Base-by-base conservation (phyloP, 2,888 invertebrate species). In the Brassicogethes aeneus region DNA sequence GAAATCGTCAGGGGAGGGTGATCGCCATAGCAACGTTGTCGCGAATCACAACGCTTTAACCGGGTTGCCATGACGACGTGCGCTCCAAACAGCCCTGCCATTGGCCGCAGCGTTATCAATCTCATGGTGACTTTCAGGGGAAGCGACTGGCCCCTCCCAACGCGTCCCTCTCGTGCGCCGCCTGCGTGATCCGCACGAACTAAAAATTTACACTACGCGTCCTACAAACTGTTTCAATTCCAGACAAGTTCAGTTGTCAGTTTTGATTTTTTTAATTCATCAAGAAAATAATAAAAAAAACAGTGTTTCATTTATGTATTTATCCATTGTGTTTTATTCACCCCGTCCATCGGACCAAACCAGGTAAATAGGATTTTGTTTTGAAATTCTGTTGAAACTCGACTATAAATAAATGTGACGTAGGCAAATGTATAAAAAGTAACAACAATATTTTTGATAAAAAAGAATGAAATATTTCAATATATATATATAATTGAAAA, bases 1-100 rank as follows among this genome's bases (percentile, higher is more conserved):
- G 52, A 56, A 55, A 59, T 54, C 47, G 55, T 48, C 56, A 60
- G 58, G 62, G 62, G 62, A 56, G 59, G 59, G 51, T 46, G 50
- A 56, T 59, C 54, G 54, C 60, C 62, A 62, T 62, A 50, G 59
- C 45, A 51, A 62, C 59, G 36, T 16, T 8, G 12, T 34, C 16
- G 33, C 63, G 59, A 65, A 65, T 62, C 43, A 16, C 39, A 38
- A 2, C 31, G 13, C 12, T 31, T 44, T 38, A 34, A 23, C 29
- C 15, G 44, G 16, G 61, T 62, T 51, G 48, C 60, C 57, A 60
- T 60, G 51, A 53, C 53, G 47, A 61, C 58, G 43, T 35, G 15
- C 17, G 38, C 32, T 42, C 42, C 37, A 53, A 54, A 56, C 54
- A 52, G 41, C 40, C 3, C 16, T 15, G 36, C 14, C 41, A 56